Percentiles rank a stretch among this genome's conserved stretches.
Conservation (phyloP, 1,140 invertebrate genomes). For the Megalonaias nervosa region DNA sequence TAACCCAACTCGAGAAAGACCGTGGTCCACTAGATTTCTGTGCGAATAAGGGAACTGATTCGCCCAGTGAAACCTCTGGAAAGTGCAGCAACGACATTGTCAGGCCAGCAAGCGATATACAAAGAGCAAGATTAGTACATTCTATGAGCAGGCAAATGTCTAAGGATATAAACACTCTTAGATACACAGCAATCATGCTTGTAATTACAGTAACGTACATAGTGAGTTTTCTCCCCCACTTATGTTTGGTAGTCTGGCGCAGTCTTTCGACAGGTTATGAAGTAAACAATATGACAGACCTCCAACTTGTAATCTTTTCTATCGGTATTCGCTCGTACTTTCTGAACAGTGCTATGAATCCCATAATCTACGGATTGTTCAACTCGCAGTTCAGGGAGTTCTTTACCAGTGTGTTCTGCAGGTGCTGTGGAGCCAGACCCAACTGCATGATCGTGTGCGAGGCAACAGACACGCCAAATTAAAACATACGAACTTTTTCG, state of each 20-base stretch:
- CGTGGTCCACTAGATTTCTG: not conserved
- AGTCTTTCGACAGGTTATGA: constrained; percentile 8
- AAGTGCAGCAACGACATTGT: not conserved
- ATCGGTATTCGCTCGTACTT: constrained; percentile 45
- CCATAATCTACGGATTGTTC: constrained; percentile 46
- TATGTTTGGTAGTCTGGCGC: constrained; percentile 10
- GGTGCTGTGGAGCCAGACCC: not conserved
- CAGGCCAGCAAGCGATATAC: not conserved
- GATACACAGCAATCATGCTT: constrained; percentile 27
- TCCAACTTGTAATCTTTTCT: constrained; percentile 40
- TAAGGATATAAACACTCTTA: constrained; percentile 15
- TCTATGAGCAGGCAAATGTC: constrained; percentile 7
- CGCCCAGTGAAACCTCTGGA: not conserved
- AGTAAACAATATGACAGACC: constrained; percentile 14
- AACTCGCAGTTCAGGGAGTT: constrained; percentile 42
- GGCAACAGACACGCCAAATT: no score
- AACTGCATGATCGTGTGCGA: no score
- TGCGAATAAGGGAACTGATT: not conserved
- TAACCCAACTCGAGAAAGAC: not conserved
- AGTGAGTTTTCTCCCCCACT: constrained; percentile 25
- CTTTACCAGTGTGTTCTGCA: constrained; percentile 4
- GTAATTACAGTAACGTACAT: constrained; percentile 25
- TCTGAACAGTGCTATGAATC: constrained; percentile 44
- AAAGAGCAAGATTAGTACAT: not conserved
- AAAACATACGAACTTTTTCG: no score